Evolutionary conservation across 2,797 vertebrate species (phyloP), one percentile per base, ranked within the genome.

Genomic region (Thunnus albacares): DNA sequence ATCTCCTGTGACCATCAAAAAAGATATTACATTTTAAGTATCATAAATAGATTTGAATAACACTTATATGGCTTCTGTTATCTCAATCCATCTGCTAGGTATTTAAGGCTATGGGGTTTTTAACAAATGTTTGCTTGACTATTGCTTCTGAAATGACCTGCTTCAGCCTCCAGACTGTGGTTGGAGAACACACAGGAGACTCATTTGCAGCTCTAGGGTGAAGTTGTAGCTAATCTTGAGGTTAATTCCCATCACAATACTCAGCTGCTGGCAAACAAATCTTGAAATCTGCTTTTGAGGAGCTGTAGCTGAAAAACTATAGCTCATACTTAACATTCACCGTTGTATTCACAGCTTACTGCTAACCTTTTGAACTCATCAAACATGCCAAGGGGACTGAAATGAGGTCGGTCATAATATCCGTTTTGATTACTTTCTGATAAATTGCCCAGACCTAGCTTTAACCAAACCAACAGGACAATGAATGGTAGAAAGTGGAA

Each of bases 401-500:
- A 18, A 18, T 47, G 18, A 47, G 45, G 47, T 20, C 18, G 18
- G 7, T 3, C 47, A 51, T 51, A 51, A 51, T 20, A 51, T 51
- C 47, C 47, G 5, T 49, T 49, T 49, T 14, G 17, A 20, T 51
- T 8, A 20, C 47, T 51, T 20, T 51, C 47, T 9, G 2, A 51
- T 51, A 20, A 51, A 51, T 20, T 20, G 5, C 17, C 17, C 45
- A 51, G 18, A 5, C 5, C 47, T 2, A n/a, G 15, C 17, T 49
- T 49, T 7, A 43, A 35, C 18, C 60, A 60, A 84, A 75, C 43
- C 22, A 62, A 75, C 3, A 3, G 51, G 66, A 78, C 47, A 20
- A 6, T 51, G 3, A 55, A 79, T 41, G 59, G 30, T 59, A 45
- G 47, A 41, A 75, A 72, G 77, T 70, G 35, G 22, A 75, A 80